phyloP scores from a whole-genome alignment of 2,888 invertebrate genomes.

The Mythimna impura region DNA sequence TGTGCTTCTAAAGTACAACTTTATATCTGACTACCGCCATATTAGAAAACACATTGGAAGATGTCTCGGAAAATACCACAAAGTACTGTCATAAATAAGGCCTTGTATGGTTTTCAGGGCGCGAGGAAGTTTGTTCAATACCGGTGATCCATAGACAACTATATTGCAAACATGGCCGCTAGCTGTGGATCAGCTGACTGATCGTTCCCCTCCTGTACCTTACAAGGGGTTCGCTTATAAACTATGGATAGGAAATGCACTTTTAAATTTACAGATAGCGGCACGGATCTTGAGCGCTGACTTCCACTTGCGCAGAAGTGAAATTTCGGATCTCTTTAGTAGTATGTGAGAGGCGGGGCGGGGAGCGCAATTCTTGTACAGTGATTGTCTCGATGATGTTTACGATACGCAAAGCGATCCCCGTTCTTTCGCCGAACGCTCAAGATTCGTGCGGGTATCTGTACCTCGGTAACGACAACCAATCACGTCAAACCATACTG shows the following conservation, averaged over 20 bases:
- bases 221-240: neutral
- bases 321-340: no score
- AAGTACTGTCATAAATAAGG: neutral
- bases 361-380: no score
- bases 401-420: no score
- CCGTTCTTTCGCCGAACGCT: no score
- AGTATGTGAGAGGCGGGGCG: no score
- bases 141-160: neutral
- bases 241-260: neutral
- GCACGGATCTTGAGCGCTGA: no score
- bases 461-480: neutral
- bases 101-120: neutral
- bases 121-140: neutral
- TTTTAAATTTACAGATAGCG: neutral
- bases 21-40: constrained; percentile 20
- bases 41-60: constrained; percentile 23
- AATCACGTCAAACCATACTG: neutral
- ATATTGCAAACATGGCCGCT: constrained; percentile 9
- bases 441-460: no score
- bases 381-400: no score
- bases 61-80: constrained; percentile 5
- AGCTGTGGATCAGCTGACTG: neutral
- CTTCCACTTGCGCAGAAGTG: no score
- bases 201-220: neutral
- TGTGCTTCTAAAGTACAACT: constrained; percentile 5